Base-by-base conservation (phyloP, 1,140 invertebrate species). In the Leptinotarsa undecemlineata region DNA sequence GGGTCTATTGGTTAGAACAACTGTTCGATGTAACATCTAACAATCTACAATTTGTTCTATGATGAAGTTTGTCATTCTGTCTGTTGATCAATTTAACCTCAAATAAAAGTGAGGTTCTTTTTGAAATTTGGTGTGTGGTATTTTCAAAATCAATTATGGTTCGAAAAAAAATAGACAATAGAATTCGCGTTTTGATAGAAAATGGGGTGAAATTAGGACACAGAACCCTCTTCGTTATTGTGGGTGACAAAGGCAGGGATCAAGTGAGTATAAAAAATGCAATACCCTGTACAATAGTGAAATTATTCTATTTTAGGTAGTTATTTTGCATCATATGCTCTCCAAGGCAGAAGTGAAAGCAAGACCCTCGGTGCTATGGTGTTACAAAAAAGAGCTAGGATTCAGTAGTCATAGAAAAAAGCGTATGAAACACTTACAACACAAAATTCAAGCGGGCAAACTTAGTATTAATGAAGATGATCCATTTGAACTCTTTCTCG, bases 281-380 rank as follows among this genome's bases (percentile, higher is more conserved):
- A n/a, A 72, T 47, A 14, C 51, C 13, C 19, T 51, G 20, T n/a
- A 23, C 17, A n/a, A 51, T 20, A 47, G 3, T 70, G n/a, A 70
- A 15, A 68, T 62, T 77, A 60, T 70, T 75, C 2, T 83, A 69
- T 85, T 85, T 71, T 84, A 95, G 95, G 93, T 99, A 76, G 95
- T 97, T 3, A 96, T 98, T 85, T 86, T 99, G 1, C 97, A 99
- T 89, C 96, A 99, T 82, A 98, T 99, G 91, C 87, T 99, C 33
- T 93, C 96, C 1, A 99, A 99, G 87, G 94, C 97, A 5, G 90
- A 92, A 71, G 92, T 99, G 0, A 97, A 97, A 87, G 91, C 96
- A 0, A 89, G 97, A 73, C 98, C 98, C 13, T 92, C 91, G 57
- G 96, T 99, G 1, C 85, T 99, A 20, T 99, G 98, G 98, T 99